These are phyloP conservation scores for Scomber scombrus DNA, from an alignment of 2,113 vertebrate species.

Conservation along the genomic window DNA sequence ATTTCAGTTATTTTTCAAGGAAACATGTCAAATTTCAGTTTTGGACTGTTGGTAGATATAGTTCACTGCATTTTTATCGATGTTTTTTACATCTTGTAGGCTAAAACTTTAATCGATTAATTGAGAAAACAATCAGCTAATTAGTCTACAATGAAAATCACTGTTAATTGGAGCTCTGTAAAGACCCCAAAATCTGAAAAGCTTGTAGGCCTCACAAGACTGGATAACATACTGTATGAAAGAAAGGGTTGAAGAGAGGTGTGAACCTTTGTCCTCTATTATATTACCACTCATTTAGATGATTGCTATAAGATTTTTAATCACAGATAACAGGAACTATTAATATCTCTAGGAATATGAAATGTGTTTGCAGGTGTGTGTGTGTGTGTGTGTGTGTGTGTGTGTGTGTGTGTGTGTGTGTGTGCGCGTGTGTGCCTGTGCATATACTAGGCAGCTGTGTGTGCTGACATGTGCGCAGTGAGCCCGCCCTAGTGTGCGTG, in stretches of 20 bases:
- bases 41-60: too few species aligned
- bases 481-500: constrained; percentile 40
- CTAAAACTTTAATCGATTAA: too few species aligned
- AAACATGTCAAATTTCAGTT: not conserved
- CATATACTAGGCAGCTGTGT: constrained; percentile 15
- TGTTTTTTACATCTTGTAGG: too few species aligned
- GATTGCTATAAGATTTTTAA: not conserved
- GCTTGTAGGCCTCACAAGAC: not conserved
- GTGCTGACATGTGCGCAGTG: constrained; percentile 7
- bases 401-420: not conserved
- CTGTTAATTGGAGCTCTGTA: too few species aligned
- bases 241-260: not conserved
- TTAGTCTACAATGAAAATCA: too few species aligned
- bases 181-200: not conserved
- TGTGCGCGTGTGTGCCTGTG: constrained; percentile 1
- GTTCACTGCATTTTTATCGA: too few species aligned
- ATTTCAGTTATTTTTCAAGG: too few species aligned
- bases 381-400: not conserved
- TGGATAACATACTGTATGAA: not conserved
- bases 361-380: constrained; percentile 1
- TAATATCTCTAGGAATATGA: not conserved
- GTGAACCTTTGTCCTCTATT: not conserved
- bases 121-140: too few species aligned
- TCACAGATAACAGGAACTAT: not conserved
- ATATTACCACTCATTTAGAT: not conserved